A percentile compares a stretch with the other conserved stretches of the same genome.
These are phyloP conservation scores for Archips xylosteana DNA, from an alignment of 2,888 invertebrate genomes.

Conservation along the genomic window DNA sequence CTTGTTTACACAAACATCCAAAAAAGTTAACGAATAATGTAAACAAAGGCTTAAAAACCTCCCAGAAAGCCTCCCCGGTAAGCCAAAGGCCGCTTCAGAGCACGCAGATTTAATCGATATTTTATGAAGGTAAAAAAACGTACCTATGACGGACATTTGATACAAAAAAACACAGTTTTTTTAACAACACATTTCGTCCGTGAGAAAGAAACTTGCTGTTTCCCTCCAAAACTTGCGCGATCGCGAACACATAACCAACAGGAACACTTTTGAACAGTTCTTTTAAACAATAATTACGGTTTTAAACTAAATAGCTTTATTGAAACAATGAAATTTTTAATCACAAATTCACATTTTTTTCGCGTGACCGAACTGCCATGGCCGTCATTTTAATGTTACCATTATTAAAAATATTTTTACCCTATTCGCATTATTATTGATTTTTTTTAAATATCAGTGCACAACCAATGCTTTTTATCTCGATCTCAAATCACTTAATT, in stretches of 20 bases:
- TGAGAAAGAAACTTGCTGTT: conserved; percentile 44
- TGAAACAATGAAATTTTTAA: conserved; percentile 55
- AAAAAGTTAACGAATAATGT: conserved; percentile 32
- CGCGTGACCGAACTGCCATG: conserved; percentile 66
- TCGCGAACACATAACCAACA: conserved; percentile 34
- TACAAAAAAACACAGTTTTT: conserved; percentile 67
- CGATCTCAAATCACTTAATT: conserved; percentile 1
- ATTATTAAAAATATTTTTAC: conserved; percentile 44
- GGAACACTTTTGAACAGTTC: conserved; percentile 39
- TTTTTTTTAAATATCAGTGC: conserved; percentile 37
- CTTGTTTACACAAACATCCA: conserved; percentile 33
- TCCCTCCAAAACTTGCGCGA: conserved; percentile 46
- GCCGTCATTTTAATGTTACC: conserved; percentile 64
- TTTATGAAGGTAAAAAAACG: conserved; percentile 61
- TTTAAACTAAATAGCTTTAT: conserved; percentile 50
- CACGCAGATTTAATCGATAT: conserved; percentile 66
- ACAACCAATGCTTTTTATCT: conserved; percentile 25
- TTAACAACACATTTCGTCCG: conserved; percentile 50
- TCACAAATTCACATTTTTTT: conserved; percentile 64
- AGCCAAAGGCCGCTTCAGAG: conserved; percentile 44
- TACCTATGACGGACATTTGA: conserved; percentile 59
- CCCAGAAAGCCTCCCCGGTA: conserved; percentile 46
- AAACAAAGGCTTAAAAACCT: conserved; percentile 39
- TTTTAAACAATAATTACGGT: conserved; percentile 30
- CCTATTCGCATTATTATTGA: conserved; percentile 39